Base-by-base conservation (phyloP, 2,888 invertebrate species). In the Pandemis cinnamomeana region DNA sequence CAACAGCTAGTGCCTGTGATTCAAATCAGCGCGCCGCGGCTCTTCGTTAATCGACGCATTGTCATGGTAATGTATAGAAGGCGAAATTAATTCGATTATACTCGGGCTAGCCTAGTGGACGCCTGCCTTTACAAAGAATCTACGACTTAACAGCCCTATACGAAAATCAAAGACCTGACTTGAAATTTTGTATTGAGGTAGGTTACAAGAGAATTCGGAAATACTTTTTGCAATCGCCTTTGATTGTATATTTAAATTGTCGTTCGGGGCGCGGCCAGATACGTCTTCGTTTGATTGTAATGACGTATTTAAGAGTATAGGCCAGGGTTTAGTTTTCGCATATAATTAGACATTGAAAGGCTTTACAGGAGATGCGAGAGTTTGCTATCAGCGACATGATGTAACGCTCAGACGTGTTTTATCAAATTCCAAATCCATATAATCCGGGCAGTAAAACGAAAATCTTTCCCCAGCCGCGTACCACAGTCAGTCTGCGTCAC, bases 381-480 rank as follows among this genome's bases (percentile, higher is more conserved):
- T 67, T 68, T 58, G 11, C 66, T 71, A 87, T 88, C 86, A 82
- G 80, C 75, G 77, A 82, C 78, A 80, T 92, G 91, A 92, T 89
- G 91, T 91, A 92, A 92, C 83, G 78, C 80, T 83, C 83, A 83
- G 82, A 82, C 81, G 78, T 78, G 76, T 79, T 86, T 89, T 92
- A 93, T 93, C 92, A 90, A 84, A 82, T 82, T 80, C 83, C 82
- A 86, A 92, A 92, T 92, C 92, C 91, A 53, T 82, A 81, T 82
- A 93, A 94, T 93, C 91, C 84, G 77, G 80, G 87, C 86, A 81
- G 87, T 93, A 93, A 93, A 93, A 93, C 87, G 90, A 90, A 87
- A 92, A 91, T 92, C 91, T 93, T 90, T 91, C 90, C 87, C 89
- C 82, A 55, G 67, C 67, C 82, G 83, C 81, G 78, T 83, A 86